These are phyloP conservation scores for Hormiphora californensis DNA, from an alignment of 37 sponge, comb jelly and placozoan species.

Conservation along the genomic window DNA sequence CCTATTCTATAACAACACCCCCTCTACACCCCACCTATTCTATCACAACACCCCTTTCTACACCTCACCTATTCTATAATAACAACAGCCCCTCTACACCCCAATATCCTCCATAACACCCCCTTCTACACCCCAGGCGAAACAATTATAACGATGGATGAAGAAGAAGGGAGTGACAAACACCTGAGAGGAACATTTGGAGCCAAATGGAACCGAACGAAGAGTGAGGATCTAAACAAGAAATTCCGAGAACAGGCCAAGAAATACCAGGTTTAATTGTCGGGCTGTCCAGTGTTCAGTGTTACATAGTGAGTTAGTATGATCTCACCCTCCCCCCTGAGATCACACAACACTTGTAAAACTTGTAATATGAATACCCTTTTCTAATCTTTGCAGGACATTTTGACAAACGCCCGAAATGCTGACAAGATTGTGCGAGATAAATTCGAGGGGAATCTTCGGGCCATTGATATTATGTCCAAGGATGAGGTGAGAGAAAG, in stretches of 20 bases:
- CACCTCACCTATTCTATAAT: too few species aligned
- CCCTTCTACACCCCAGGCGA: not conserved
- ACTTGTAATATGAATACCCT: not conserved
- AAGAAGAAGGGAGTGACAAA: constrained; percentile 84
- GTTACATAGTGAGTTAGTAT: not conserved
- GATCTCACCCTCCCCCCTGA: not conserved
- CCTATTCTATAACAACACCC: too few species aligned
- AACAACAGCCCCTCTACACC: too few species aligned
- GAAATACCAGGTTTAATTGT: constrained; percentile 54
- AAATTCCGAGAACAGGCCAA: constrained; percentile 62
- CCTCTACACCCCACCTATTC: too few species aligned
- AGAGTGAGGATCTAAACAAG: constrained; percentile 70
- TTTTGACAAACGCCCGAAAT: constrained; percentile 63
- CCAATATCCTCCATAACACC: not conserved
- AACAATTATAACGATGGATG: constrained; percentile 70
- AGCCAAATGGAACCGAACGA: constrained; percentile 77
- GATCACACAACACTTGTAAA: not conserved
- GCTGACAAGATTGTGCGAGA: constrained; percentile 76
- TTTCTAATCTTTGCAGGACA: not conserved
- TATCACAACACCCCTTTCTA: too few species aligned
- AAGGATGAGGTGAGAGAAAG: constrained; percentile 8
- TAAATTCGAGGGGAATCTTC: constrained; percentile 67
- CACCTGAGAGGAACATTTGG: constrained; percentile 65
- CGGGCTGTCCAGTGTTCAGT: not conserved
- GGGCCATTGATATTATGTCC: constrained; percentile 65